Conservation (phyloP, 2,113 vertebrate species). For the Leptosomus discolor region DNA sequence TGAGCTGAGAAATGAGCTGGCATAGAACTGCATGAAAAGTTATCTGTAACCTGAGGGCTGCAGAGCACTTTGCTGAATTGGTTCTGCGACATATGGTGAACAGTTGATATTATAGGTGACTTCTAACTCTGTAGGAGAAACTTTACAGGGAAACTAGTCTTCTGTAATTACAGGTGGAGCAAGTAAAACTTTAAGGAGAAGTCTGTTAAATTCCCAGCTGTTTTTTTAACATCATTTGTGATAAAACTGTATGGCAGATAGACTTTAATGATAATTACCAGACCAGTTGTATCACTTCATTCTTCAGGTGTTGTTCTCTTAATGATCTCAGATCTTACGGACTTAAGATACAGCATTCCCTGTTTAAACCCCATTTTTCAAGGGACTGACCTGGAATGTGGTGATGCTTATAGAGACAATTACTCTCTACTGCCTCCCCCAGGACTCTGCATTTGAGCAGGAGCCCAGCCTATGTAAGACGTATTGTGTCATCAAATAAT, state of each 20-base stretch:
- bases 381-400: not conserved
- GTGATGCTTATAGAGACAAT: no score
- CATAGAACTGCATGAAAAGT: not conserved
- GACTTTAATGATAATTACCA: not conserved
- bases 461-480: not conserved
- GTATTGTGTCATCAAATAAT: not conserved
- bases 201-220: not conserved
- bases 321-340: not conserved
- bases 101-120: not conserved
- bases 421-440: no score
- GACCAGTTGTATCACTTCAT: not conserved
- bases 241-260: not conserved
- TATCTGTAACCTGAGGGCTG: not conserved
- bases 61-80: not conserved
- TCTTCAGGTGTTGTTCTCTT: not conserved
- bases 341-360: not conserved
- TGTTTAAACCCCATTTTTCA: not conserved
- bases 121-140: not conserved
- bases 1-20: not conserved
- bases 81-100: not conserved
- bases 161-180: not conserved
- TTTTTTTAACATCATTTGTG: not conserved
- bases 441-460: not conserved
- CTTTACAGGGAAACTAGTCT: not conserved
- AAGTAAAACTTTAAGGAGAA: not conserved